A percentile compares a stretch with the other conserved stretches of the same genome.
Evolutionary conservation across 2,888 invertebrate genomes (phyloP).

Genomic region (Drosophila colorata): DNA sequence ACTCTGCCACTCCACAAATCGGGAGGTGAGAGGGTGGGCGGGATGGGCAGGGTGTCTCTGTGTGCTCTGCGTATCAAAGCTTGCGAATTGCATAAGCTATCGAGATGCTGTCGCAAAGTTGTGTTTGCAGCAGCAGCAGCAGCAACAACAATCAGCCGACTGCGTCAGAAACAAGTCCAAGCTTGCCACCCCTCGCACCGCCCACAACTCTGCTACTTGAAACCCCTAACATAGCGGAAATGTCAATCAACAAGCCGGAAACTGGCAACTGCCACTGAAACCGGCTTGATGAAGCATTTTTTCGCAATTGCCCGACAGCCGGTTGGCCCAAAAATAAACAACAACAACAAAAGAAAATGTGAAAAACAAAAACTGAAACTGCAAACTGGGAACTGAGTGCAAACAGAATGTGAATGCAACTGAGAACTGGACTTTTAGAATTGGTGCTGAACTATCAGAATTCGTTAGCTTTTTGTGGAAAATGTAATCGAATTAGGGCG

Average conservation of each 20-base stretch:
- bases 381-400: not conserved
- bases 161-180: constrained; percentile 32
- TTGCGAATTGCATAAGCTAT: constrained; percentile 64
- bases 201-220: too few relatives aligned
- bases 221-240: constrained; percentile 53
- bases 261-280: constrained; percentile 71
- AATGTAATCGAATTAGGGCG: not conserved
- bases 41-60: too few relatives aligned
- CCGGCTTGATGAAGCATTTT: constrained; percentile 69
- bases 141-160: constrained; percentile 31
- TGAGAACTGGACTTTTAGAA: constrained; percentile 1
- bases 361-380: constrained; percentile 2
- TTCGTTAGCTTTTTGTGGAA: not conserved
- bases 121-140: constrained; percentile 23
- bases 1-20: too few relatives aligned
- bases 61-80: constrained; percentile 54
- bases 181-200: not conserved
- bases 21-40: too few relatives aligned
- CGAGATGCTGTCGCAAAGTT: constrained; percentile 42
- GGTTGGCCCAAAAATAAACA: constrained; percentile 14
- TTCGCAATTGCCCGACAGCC: constrained; percentile 38
- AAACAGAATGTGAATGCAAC: not conserved
- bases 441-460: not conserved
- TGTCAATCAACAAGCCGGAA: constrained; percentile 79
- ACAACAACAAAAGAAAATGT: not conserved